phyloP scores from a whole-genome alignment of 2,113 vertebrate species.

The Chinchilla lanigera region DNA sequence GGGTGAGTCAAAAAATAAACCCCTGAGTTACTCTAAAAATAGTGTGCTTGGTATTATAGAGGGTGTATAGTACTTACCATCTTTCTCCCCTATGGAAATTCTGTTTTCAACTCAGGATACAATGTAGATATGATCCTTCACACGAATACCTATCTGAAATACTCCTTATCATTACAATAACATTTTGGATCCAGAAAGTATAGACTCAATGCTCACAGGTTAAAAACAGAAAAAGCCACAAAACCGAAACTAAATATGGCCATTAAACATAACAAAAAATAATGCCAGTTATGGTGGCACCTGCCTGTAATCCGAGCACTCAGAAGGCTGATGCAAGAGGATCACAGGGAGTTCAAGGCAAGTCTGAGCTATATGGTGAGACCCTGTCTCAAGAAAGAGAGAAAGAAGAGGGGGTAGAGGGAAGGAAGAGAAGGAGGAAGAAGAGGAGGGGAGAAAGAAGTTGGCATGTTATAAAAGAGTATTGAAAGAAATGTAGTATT shows the following conservation, averaged over 20 bases:
- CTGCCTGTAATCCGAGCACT: neutral
- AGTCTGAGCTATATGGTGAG: neutral
- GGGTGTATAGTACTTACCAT: neutral
- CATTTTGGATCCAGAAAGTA: neutral
- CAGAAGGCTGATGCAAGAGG: neutral
- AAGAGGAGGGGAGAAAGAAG: neutral
- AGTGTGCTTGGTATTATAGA: neutral
- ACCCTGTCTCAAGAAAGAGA: neutral
- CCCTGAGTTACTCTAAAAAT: neutral
- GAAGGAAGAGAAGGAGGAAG: neutral
- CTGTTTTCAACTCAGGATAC: constrained; percentile 12
- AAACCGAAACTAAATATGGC: neutral
- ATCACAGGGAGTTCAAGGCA: neutral
- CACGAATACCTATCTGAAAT: constrained; percentile 25
- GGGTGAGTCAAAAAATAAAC: neutral
- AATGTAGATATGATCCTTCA: neutral
- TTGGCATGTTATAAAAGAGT: neutral
- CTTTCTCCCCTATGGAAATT: neutral
- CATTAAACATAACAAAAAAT: neutral
- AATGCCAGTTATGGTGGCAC: neutral
- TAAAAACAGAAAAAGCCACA: neutral
- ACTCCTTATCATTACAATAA: neutral
- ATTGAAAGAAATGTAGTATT: neutral
- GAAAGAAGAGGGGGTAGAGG: neutral
- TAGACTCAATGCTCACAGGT: neutral